These are phyloP conservation scores for Rhea pennata DNA, from an alignment of 2,113 vertebrate genomes.

Conservation along the genomic window DNA sequence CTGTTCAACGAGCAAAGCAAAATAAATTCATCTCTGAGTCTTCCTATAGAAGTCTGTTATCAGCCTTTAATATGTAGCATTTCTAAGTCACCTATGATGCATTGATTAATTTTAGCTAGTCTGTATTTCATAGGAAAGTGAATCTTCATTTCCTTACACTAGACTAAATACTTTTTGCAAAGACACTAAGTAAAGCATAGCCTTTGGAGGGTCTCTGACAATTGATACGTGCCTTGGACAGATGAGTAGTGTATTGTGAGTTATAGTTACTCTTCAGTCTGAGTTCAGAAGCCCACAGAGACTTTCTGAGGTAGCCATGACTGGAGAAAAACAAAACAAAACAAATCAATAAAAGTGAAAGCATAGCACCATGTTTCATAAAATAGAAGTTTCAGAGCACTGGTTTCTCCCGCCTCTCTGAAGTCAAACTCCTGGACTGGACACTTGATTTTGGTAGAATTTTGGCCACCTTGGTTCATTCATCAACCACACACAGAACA, in stretches of 20 bases:
- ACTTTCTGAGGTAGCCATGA: slow-evolving; percentile 85
- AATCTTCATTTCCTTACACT: neutral
- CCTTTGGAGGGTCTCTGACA: neutral
- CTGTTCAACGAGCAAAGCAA: neutral
- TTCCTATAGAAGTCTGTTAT: neutral
- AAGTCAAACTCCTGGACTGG: neutral
- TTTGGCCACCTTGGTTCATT: neutral
- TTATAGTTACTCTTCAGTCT: neutral
- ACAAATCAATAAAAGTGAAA: neutral
- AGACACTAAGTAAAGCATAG: neutral
- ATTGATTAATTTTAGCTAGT: neutral
- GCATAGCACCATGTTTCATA: slow-evolving; percentile 81
- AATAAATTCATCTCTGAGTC: neutral
- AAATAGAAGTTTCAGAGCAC: neutral
- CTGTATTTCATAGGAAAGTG: neutral
- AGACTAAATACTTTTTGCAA: neutral
- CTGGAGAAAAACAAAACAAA: slow-evolving; percentile 45
- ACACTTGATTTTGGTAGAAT: neutral
- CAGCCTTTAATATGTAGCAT: neutral
- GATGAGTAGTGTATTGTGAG: neutral
- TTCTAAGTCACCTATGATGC: neutral
- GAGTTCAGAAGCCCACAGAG: slow-evolving; percentile 34
- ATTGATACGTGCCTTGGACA: neutral
- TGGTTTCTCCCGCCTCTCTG: neutral
- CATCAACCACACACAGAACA: neutral